Conservation (phyloP, 2,113 vertebrate genomes). For the Forbesichthys agassizii region DNA sequence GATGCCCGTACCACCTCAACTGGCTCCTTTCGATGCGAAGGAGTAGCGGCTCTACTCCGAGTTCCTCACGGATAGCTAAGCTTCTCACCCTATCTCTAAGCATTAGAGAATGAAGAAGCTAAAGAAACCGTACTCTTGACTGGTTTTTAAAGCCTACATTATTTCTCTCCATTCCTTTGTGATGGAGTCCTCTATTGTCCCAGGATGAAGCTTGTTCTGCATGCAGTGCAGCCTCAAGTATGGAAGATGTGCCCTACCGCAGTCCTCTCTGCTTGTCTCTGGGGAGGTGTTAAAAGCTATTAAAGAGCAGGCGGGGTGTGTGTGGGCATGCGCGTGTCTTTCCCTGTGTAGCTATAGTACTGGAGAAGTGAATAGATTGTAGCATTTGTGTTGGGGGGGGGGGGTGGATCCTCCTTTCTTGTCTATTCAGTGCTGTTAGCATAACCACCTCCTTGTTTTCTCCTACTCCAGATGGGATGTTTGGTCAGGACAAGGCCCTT, state of each 20-base stretch:
- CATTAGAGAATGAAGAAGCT: too few relatives aligned
- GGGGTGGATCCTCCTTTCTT: slow-evolving; percentile 1
- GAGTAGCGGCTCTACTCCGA: too few relatives aligned
- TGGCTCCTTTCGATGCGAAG: too few relatives aligned
- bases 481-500: slow-evolving; percentile 26
- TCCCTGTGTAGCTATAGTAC: neutral
- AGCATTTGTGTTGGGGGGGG: slow-evolving; percentile 18
- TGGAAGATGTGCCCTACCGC: slow-evolving; percentile 16
- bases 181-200: neutral
- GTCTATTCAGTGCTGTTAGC: neutral
- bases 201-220: slow-evolving; percentile 1
- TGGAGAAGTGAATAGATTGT: neutral
- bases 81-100: too few relatives aligned
- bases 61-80: too few relatives aligned
- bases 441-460: slow-evolving; percentile 16
- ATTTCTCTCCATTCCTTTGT: slow-evolving; percentile 9
- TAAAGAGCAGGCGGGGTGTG: slow-evolving; percentile 10
- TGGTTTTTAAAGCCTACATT: neutral
- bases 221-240: slow-evolving; percentile 7
- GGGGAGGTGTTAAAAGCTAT: slow-evolving; percentile 23
- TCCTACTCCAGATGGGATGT: slow-evolving; percentile 24
- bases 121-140: too few relatives aligned
- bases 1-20: too few relatives aligned
- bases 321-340: neutral
- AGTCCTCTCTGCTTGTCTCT: slow-evolving; percentile 4